Percentiles rank a stretch among this genome's conserved stretches.
phyloP scores from a whole-genome alignment of 2,888 invertebrate genomes.

The Dermolepida albohirtum region DNA sequence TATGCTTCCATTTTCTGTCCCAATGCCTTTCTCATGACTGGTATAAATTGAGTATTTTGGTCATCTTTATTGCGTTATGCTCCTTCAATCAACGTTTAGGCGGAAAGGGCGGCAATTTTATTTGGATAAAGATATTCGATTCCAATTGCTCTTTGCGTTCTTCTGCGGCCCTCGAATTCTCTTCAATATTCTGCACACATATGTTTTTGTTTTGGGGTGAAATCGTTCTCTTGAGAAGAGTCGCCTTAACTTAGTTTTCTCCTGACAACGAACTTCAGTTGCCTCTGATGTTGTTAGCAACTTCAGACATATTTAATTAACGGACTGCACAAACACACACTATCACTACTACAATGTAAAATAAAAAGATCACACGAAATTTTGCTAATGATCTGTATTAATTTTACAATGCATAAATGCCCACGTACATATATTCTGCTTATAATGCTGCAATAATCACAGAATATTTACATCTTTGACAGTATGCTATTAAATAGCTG shows the following conservation, averaged over 20 bases:
- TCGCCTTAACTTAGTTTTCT: constrained; percentile 80
- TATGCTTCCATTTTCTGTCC: constrained; percentile 93
- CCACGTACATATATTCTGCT: too few species aligned
- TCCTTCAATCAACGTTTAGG: constrained; percentile 88
- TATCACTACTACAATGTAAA: constrained; percentile 8
- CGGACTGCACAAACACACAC: constrained; percentile 10
- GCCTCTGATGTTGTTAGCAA: too few species aligned
- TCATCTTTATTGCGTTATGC: constrained; percentile 90
- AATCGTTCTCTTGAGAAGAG: constrained; percentile 75
- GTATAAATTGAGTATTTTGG: constrained; percentile 86
- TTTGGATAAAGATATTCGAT: too few species aligned
- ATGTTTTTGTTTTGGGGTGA: constrained; percentile 77
- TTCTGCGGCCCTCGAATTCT: constrained; percentile 93
- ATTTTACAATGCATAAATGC: constrained; percentile 29
- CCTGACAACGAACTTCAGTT: constrained; percentile 92
- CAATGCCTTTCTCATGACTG: constrained; percentile 87
- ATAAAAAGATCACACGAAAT: constrained; percentile 7
- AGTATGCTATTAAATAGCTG: too few species aligned
- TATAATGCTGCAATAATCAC: too few species aligned
- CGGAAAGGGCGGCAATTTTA: constrained; percentile 84
- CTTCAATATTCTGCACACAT: constrained; percentile 89
- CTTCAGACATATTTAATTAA: too few species aligned
- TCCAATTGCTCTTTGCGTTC: constrained; percentile 91
- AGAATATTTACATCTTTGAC: too few species aligned
- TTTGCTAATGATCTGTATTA: constrained; percentile 1